Evolutionary conservation across 2,113 vertebrate species (phyloP), one percentile per base, ranked within the genome.

Genomic region (Cyanoramphus novaezelandiae): DNA sequence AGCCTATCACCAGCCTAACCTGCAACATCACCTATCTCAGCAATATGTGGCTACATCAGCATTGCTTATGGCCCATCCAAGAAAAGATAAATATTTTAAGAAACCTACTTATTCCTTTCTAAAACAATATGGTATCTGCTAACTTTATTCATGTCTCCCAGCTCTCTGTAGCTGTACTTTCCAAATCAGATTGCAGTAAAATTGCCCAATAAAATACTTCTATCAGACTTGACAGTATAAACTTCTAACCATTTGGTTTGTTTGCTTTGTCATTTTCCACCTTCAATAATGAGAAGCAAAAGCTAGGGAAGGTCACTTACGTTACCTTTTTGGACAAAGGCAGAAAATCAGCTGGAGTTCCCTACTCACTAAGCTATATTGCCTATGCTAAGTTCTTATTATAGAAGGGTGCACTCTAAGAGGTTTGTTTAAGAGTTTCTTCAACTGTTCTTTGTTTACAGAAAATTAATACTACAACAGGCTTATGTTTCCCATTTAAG

Each of bases 21-120:
- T n/a, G 37, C n/a, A 12, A 10, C 44, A 76, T 16, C 60, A 17
- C 47, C 33, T 43, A 2, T 13, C 82, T 52, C 82, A 78, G 69
- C 71, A 47, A 4, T 10, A 27, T 1, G 0, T 29, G 8, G 4
- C 35, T 25, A 10, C 21, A 7, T 0, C 63, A 35, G 13, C 55
- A 24, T 21, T 37, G 13, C 65, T 84, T 14, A 27, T 5, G 4
- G 23, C 39, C 28, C 35, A 11, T 16, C 17, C 57, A 50, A 44
- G 13, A 21, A 44, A 68, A 71, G 43, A 65, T 5, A 39, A 63
- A 49, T 14, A 17, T 13, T 5, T 16, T 20, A 29, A 62, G 27
- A 62, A 59, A 23, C 14, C 31, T 50, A 2, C 39, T 44, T 86
- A 55, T 47, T 69, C 55, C 41, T 29, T 78, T 55, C 81, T 83